phyloP scores from a whole-genome alignment of 2,113 vertebrate species.

The Todiramphus chloris region DNA sequence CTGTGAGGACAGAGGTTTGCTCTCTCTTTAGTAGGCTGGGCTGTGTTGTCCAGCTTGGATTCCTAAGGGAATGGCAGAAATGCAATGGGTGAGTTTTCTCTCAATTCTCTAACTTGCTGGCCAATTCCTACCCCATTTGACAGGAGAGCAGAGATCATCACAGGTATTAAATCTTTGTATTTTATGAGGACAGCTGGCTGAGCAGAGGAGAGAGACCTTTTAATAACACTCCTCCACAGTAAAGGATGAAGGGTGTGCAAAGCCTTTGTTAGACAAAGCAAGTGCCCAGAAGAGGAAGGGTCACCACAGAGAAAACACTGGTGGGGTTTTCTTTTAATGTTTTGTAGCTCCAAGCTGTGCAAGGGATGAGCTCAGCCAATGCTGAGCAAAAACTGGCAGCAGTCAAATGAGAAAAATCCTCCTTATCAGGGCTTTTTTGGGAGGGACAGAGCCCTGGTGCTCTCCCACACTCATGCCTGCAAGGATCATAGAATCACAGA shows the following conservation, averaged over 20 bases:
- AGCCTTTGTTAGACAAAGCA: not conserved
- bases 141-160: not conserved
- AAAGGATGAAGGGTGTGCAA: not conserved
- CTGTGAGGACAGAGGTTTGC: not conserved
- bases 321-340: not conserved
- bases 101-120: not conserved
- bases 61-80: not conserved
- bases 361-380: not conserved
- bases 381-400: not conserved
- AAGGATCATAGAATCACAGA: not conserved
- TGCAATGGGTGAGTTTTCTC: not conserved
- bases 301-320: not conserved
- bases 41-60: not conserved
- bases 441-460: fast-evolving
- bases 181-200: not conserved
- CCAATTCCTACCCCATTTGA: not conserved
- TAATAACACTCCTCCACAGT: not conserved
- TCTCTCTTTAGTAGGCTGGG: not conserved
- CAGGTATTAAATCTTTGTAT: not conserved
- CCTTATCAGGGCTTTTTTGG: not conserved
- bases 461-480: not conserved
- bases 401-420: not conserved
- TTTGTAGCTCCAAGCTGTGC: not conserved
- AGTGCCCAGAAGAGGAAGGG: not conserved
- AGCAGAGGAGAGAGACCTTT: not conserved